Conservation (phyloP, 1,140 invertebrate genomes). For the Papilio aristodemus region DNA sequence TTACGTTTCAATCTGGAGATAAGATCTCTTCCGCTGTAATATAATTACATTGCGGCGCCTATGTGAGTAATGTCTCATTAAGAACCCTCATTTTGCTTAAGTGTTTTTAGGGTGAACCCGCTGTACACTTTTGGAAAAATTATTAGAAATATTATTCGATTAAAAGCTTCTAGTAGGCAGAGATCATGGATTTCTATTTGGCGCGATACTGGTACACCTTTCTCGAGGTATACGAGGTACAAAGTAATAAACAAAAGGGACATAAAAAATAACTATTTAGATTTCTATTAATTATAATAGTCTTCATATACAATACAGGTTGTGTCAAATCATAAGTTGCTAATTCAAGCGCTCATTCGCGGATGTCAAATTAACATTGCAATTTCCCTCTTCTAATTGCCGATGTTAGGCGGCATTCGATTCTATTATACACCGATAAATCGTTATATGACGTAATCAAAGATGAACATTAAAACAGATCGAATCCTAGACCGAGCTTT, state of each 20-base stretch:
- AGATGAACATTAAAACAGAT: not conserved
- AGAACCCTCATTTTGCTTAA: conserved; percentile 2
- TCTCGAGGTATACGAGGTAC: no score
- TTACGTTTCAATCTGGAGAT: conserved; percentile 30
- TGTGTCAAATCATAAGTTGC: not conserved
- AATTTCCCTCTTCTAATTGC: conserved; percentile 20
- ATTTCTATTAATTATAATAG: no score
- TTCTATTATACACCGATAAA: not conserved
- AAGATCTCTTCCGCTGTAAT: not conserved
- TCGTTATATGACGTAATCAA: conserved; percentile 1
- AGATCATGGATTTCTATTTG: no score
- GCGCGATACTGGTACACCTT: no score
- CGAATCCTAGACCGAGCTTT: no score
- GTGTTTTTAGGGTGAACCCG: not conserved
- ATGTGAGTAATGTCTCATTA: conserved; percentile 15
- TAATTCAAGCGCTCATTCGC: not conserved
- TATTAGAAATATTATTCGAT: not conserved
- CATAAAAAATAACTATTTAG: no score
- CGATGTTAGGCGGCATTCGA: conserved; percentile 10
- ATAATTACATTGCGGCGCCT: not conserved
- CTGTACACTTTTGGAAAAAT: not conserved
- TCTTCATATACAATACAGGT: no score
- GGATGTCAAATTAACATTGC: conserved; percentile 15
- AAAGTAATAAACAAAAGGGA: no score
- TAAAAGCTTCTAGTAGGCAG: no score